Evolutionary conservation across 2,797 vertebrate species (phyloP).

Genomic region (Hemitrygon akajei): DNA sequence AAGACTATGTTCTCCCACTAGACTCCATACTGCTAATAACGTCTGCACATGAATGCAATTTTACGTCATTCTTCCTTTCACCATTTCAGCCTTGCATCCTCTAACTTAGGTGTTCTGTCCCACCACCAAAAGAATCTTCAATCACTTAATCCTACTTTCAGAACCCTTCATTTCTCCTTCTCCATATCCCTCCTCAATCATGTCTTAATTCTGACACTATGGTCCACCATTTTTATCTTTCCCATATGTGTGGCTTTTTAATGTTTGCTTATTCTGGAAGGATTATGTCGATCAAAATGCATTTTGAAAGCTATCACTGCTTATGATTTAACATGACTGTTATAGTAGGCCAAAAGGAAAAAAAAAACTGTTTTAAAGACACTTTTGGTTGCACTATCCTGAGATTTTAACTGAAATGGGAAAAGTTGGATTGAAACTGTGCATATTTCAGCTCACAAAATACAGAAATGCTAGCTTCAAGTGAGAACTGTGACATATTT

Average conservation of each 20-base stretch:
- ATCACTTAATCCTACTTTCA: background rate
- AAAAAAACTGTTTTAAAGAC: background rate
- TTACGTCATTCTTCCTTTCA: background rate
- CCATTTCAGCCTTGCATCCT: background rate
- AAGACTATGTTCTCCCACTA: no score
- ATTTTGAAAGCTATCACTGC: no score
- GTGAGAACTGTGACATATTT: conserved; percentile 13
- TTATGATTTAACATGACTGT: background rate
- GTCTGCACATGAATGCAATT: background rate
- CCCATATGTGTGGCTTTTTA: background rate
- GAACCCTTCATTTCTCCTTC: background rate
- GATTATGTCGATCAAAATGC: background rate
- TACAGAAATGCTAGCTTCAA: background rate
- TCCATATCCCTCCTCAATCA: background rate
- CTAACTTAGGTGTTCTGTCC: background rate
- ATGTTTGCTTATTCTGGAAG: no score
- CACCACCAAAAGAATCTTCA: background rate
- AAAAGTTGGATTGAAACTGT: background rate
- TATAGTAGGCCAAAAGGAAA: background rate
- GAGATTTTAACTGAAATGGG: background rate
- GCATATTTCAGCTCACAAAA: background rate
- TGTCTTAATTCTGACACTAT: background rate
- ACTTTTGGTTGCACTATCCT: background rate
- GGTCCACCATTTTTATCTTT: background rate
- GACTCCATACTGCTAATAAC: no score